These are phyloP conservation scores for Myiagra hebetior DNA, from an alignment of 2,113 vertebrate species.

Conservation along the genomic window DNA sequence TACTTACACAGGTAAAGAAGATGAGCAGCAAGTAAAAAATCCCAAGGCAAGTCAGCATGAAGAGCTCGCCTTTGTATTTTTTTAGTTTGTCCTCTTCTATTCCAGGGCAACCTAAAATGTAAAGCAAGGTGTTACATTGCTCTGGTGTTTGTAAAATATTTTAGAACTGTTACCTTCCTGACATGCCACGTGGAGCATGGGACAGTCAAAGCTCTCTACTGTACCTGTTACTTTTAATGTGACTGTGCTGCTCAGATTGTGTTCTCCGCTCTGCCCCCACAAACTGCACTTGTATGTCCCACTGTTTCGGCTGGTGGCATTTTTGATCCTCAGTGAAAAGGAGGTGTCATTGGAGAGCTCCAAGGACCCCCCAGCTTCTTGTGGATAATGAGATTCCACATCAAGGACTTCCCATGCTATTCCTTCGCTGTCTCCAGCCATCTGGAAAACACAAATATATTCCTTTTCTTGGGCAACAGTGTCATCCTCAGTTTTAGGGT, in stretches of 20 bases:
- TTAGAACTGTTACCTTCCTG: not conserved
- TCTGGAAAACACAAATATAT: conserved; percentile 47
- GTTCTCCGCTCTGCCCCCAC: not conserved
- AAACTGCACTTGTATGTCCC: conserved; percentile 66
- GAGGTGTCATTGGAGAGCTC: not conserved
- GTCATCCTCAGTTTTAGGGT: not conserved
- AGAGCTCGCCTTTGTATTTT: conserved; percentile 68
- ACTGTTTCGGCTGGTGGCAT: not conserved
- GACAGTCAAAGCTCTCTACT: not conserved
- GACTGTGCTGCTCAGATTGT: conserved; percentile 43
- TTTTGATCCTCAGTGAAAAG: conserved; percentile 66
- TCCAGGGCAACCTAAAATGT: conserved; percentile 66
- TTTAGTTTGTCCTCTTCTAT: conserved; percentile 28
- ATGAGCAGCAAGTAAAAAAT: conserved; percentile 78
- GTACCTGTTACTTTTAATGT: conserved; percentile 73
- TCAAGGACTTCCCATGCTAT: not conserved
- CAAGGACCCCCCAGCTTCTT: not conserved
- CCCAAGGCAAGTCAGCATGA: conserved; percentile 69
- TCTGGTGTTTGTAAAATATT: not conserved
- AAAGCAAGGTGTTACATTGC: not conserved
- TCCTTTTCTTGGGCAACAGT: not conserved
- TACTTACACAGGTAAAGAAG: conserved; percentile 79
- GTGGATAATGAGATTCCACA: not conserved
- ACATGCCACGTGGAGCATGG: rapidly evolving
- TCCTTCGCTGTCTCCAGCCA: not conserved